Conservation (phyloP, 2,113 vertebrate species). For the Hiodon alosoides region DNA sequence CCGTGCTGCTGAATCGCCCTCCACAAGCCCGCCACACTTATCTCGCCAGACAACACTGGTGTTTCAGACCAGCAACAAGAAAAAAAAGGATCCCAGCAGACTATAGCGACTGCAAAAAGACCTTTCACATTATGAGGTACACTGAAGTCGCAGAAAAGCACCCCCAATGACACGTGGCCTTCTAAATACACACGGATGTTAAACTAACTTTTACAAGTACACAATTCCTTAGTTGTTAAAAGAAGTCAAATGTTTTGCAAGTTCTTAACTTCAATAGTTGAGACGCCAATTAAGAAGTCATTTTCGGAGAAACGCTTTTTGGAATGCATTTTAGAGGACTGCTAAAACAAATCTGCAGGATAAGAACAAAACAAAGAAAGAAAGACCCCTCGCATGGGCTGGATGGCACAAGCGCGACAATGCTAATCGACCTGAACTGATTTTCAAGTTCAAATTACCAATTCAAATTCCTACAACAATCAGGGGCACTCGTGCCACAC, state of each 20-base stretch:
- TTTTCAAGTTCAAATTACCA: neutral
- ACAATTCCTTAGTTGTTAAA: neutral
- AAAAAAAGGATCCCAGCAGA: neutral
- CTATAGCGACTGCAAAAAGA: conserved; percentile 20
- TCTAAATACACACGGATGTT: neutral
- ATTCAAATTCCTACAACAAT: neutral
- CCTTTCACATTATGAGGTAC: neutral
- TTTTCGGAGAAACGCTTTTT: too few relatives aligned
- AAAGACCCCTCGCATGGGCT: neutral
- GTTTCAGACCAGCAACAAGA: neutral
- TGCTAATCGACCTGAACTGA: neutral
- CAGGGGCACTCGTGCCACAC: neutral
- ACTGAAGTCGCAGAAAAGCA: neutral
- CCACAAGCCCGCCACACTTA: neutral
- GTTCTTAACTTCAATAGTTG: neutral
- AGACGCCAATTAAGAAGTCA: too few relatives aligned
- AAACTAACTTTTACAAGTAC: neutral
- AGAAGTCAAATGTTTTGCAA: neutral
- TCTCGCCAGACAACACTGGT: neutral
- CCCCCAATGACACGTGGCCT: neutral
- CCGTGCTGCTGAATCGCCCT: neutral
- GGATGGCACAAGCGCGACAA: neutral
- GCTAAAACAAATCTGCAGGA: neutral
- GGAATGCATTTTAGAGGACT: neutral
- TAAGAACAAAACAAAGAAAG: neutral